Evolutionary conservation across 1,140 invertebrate genomes (phyloP), one percentile per base, ranked within the genome.

Genomic region (Lithobius niger): DNA sequence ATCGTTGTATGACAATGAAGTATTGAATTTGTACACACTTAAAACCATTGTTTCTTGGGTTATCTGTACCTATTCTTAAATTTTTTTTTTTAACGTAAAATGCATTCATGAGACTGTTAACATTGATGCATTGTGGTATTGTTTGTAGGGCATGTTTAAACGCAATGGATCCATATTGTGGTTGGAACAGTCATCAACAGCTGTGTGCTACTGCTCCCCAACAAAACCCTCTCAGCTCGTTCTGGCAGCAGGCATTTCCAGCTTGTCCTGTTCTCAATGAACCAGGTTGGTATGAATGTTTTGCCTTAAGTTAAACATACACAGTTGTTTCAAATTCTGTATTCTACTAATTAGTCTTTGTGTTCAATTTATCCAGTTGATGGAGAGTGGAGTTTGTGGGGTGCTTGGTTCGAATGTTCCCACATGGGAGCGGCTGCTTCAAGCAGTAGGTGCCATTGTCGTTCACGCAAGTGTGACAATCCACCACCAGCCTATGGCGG

Each of bases 131-230:
- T n/a, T n/a, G n/a, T n/a, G n/a, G n/a, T n/a, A 49, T 36, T 36
- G 36, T 52, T 58, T 62, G 26, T 58, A 70, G 78, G 2, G 77
- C 82, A 1, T 96, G 92, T 67, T 62, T 90, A 19, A 82, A 83
- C 62, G 82, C 89, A 0, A 83, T 83, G 71, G 92, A 96, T 70
- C 92, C 92, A 0, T 90, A 95, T 67, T 96, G 92, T 69, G 92
- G 88, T 0, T 96, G 91, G 91, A 82, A 94, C 68, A 81, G 83
- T 53, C 72, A 79, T 2, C 68, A 77, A 3, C 78, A 85, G 50
- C 67, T 71, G 10, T 95, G 91, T 64, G 78, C 81, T 0, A 71
- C 79, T 0, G 76, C 82, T 0, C 82, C 79, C 1, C 72, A 75
- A 54, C 74, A 77, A 22, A 77, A 84, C 57, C 74, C 79, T 0